Evolutionary conservation across 2,113 vertebrate species (phyloP), one percentile per base, ranked within the genome.

Genomic region (Sylvia atricapilla): DNA sequence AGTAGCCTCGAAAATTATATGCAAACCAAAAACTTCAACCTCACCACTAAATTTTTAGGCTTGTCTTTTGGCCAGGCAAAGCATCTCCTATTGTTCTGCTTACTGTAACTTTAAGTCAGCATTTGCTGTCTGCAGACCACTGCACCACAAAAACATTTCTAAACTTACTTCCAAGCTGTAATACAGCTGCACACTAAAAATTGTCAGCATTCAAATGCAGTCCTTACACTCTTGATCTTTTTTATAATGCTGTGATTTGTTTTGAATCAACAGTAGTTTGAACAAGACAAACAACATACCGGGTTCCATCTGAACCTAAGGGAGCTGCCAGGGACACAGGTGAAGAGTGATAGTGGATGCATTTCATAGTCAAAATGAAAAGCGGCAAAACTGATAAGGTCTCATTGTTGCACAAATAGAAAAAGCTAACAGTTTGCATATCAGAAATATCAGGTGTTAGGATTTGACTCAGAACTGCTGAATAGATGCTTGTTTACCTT

Each of bases 401-500:
- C 96, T 97, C 80, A 68, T 56, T 86, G 92, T 95, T 91, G 80
- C 96, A 62, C 87, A 94, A 96, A 96, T 50, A 96, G 96, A 89
- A 96, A 96, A 88, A 90, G 82, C 31, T 82, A 93, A 78, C 70
- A 25, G 92, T 94, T 96, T 96, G 94, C 94, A 85, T 94, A 96
- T 97, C 97, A 82, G 95, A 92, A 67, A 14, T 88, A 96, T 95
- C 96, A 75, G 87, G 91, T 97, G 94, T 91, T 93, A 25, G 64
- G 85, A 82, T 90, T 91, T 96, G 97, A 97, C 20, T 92, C 94
- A 95, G 90, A 93, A 96, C 95, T 93, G 93, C 94, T 89, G 95
- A 96, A 89, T 91, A 86, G 90, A 31, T 75, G 67, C 86, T 94
- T 96, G 95, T 97, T 97, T 97, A 96, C 90, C 92, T 97, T 92